Conservation (phyloP, 2,888 invertebrate genomes). For the Cheilosia pagana region DNA sequence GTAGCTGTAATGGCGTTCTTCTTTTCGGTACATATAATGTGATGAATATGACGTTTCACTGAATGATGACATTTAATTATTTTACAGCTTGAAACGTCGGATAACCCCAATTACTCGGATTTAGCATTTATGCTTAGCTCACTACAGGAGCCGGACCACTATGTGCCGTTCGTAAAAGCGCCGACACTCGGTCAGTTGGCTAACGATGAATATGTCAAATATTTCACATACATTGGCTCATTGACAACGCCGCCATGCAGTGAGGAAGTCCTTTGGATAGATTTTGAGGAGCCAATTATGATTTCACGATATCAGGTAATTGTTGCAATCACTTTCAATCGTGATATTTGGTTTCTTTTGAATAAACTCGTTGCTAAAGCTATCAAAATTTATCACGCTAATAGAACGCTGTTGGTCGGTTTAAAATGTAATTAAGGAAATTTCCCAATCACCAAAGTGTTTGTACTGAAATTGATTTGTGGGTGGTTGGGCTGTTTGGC, state of each 20-base stretch:
- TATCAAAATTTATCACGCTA: not conserved
- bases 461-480: constrained; percentile 7
- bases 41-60: not conserved
- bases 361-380: not conserved
- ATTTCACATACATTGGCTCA: constrained; percentile 94
- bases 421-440: not conserved
- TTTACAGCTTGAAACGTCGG: constrained; percentile 75
- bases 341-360: too few species aligned
- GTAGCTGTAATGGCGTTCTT: constrained; percentile 91
- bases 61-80: not conserved
- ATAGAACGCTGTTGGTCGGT: not conserved
- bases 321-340: not conserved
- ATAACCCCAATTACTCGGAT: constrained; percentile 85
- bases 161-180: constrained; percentile 84
- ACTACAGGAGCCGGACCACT: constrained; percentile 85
- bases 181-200: constrained; percentile 85
- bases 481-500: not conserved
- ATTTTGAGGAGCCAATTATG: constrained; percentile 89
- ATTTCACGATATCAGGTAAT: constrained; percentile 88
- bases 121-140: constrained; percentile 85
- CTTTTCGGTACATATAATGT: constrained; percentile 86
- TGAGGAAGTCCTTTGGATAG: constrained; percentile 94
- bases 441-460: not conserved
- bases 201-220: constrained; percentile 85
- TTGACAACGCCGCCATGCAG: constrained; percentile 94